Conservation (phyloP, 2,888 invertebrate species). For the Lasioglossum malachurum region DNA sequence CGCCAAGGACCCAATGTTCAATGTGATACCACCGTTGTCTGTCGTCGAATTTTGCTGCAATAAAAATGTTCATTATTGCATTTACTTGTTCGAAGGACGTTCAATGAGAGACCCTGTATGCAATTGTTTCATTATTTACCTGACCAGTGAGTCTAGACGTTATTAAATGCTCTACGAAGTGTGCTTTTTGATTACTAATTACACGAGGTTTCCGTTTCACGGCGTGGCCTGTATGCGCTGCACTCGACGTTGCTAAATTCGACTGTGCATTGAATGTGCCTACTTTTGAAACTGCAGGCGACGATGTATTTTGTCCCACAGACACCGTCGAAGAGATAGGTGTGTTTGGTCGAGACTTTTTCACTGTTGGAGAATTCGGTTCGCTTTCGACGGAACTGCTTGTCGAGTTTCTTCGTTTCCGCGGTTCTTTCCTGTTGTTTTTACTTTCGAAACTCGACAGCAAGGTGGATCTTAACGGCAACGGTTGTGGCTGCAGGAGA, state of each 20-base stretch:
- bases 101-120: neutral
- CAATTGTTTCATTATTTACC: slow-evolving; percentile 62
- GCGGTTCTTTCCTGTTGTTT: slow-evolving; percentile 78
- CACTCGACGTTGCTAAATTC: slow-evolving; percentile 62
- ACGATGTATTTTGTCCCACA: slow-evolving; percentile 46
- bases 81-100: neutral
- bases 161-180: slow-evolving; percentile 75
- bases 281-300: slow-evolving; percentile 49
- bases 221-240: slow-evolving; percentile 63
- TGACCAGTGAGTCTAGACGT: slow-evolving; percentile 74
- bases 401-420: slow-evolving; percentile 86
- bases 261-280: slow-evolving; percentile 65
- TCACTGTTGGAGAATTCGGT: slow-evolving; percentile 85
- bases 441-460: slow-evolving; percentile 70
- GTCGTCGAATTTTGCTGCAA: slow-evolving; percentile 69
- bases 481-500: slow-evolving; percentile 87
- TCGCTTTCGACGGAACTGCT: slow-evolving; percentile 86
- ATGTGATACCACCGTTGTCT: slow-evolving; percentile 81
- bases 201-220: slow-evolving; percentile 76
- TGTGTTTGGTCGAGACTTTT: slow-evolving; percentile 82
- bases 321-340: slow-evolving; percentile 72
- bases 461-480: slow-evolving; percentile 84
- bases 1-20: slow-evolving; percentile 84
- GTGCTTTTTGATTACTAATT: slow-evolving; percentile 73
- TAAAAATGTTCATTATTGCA: slow-evolving; percentile 30